Base-by-base conservation (phyloP, 30 jellyfish, hydroid and myxozoan species). In the Aurelia coerulea region DNA sequence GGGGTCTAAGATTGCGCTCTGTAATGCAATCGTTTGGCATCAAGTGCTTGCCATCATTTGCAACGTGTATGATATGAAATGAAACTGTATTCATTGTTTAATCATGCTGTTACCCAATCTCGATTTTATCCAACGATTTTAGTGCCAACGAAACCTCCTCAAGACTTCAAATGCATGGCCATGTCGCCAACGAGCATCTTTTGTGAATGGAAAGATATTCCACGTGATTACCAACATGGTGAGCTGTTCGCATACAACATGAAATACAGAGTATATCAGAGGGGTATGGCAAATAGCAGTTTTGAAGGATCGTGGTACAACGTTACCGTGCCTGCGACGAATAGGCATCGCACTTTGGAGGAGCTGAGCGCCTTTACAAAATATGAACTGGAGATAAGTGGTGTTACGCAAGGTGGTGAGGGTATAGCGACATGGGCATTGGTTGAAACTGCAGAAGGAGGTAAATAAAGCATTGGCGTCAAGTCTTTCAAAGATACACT, bases 381-480 rank as follows among this genome's bases (percentile, higher is more conserved):
- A 62, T 75, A 75, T n/a, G 85, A 75, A 37, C 17, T 87, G 56
- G 65, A 68, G 62, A 60, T 87, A 14, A 29, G 23, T 29, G 96
- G 90, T 10, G 19, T 68, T 41, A 77, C 96, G 6, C 29, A 3
- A 14, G 74, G 78, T 31, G 91, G 96, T 2, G 87, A 12, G 10
- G 91, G 96, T 7, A 66, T 73, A 2, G 81, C 63, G 17, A 56
- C 85, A 1, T 75, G 85, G 85, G 13, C 85, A 0, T 62, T 51
- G 46, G 75, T 54, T 5, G 62, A 51, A 29, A 75, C 85, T 49
- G 39, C 59, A 29, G 85, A 75, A 17, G 85, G 85, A 34, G 85
- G 85, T 75, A n/a, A 42, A 39, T 39, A 39, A 39, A 2, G 50
- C 50, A n/a, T n/a, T n/a, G n/a, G n/a, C n/a, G n/a, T n/a, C n/a